Percentiles rank a stretch among this genome's conserved stretches.
These are phyloP conservation scores for Calcarius lapponicus DNA, from an alignment of 2,797 vertebrate species.

Conservation along the genomic window DNA sequence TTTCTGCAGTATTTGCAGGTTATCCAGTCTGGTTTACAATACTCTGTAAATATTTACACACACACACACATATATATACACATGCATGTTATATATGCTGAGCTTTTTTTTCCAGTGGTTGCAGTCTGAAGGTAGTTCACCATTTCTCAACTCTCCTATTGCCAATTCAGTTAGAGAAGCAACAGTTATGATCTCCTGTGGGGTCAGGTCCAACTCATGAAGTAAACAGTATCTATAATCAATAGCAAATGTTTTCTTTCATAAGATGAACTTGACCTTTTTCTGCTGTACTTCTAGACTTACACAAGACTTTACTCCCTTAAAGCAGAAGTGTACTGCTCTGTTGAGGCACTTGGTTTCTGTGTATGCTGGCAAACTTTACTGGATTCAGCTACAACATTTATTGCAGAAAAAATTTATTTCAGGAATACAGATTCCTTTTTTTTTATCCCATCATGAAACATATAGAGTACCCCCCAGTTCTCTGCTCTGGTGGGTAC, in stretches of 20 bases:
- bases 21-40: neutral
- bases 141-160: neutral
- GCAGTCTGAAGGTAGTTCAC: neutral
- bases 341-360: neutral
- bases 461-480: accelerated
- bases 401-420: neutral
- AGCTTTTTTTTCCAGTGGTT: neutral
- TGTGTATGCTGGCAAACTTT: neutral
- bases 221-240: slow-evolving; percentile 12
- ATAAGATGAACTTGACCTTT: neutral
- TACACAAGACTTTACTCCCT: neutral
- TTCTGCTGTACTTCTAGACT: neutral
- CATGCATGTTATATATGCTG: accelerated
- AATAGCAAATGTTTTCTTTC: neutral
- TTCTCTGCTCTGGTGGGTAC: neutral
- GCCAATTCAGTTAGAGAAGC: neutral
- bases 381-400: neutral
- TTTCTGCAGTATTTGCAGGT: neutral
- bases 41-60: neutral
- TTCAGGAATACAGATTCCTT: neutral
- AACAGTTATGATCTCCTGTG: neutral
- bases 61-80: accelerated
- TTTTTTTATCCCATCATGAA: neutral
- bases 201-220: neutral
- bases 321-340: neutral